Conservation (phyloP, 2,797 vertebrate genomes). For the Malacoraja senta region DNA sequence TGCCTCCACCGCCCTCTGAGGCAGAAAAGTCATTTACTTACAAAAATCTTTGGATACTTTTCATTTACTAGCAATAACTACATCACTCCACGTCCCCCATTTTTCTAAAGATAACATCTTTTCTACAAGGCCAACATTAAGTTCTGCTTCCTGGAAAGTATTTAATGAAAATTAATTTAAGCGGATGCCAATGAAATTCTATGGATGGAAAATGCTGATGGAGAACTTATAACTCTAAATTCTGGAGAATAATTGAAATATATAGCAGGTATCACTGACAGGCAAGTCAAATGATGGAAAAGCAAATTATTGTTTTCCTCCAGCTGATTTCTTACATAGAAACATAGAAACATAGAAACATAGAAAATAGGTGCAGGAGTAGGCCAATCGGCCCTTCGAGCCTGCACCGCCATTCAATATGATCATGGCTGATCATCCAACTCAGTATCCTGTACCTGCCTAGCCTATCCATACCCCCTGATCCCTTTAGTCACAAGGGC, state of each 20-base stretch:
- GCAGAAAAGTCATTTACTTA: not conserved
- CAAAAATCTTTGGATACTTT: not conserved
- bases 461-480: too few species aligned
- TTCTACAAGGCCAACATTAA: not conserved
- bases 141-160: not conserved
- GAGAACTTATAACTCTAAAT: not conserved
- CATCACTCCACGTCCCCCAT: not conserved
- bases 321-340: too few species aligned
- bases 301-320: not conserved
- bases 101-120: not conserved
- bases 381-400: too few species aligned
- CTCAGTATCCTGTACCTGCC: too few species aligned
- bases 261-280: not conserved
- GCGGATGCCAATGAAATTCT: not conserved
- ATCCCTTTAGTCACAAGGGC: too few species aligned
- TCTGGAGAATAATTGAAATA: not conserved
- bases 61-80: not conserved
- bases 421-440: too few species aligned
- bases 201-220: not conserved
- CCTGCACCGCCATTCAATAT: too few species aligned
- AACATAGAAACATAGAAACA: too few species aligned
- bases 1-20: too few species aligned
- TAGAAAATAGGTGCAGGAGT: too few species aligned
- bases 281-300: not conserved
- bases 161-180: not conserved